A percentile compares a stretch with the other conserved stretches of the same genome.
phyloP scores from a whole-genome alignment of 2,113 vertebrate genomes.

The Passer domesticus region DNA sequence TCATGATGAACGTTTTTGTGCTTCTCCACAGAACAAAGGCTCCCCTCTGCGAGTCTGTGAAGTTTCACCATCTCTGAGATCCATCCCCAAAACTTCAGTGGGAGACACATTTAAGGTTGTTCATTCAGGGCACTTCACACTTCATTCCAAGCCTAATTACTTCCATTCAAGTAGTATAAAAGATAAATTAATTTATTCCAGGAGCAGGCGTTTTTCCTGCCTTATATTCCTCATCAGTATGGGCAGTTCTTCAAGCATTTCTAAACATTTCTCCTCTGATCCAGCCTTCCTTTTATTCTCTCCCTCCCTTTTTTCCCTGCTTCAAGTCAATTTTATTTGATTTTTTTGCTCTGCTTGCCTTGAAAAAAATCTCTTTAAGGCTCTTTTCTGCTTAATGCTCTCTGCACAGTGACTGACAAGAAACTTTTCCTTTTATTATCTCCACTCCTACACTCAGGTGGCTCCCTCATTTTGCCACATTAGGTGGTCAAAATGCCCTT shows the following conservation, averaged over 20 bases:
- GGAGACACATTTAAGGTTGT: background rate
- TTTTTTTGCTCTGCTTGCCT: background rate
- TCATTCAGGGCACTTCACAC: background rate
- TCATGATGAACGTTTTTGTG: background rate
- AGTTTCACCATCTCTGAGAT: background rate
- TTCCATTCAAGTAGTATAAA: background rate
- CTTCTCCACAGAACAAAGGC: background rate
- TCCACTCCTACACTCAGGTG: background rate
- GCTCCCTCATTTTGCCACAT: background rate
- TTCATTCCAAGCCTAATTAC: background rate
- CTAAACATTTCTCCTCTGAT: background rate
- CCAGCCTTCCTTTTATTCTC: background rate
- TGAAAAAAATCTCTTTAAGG: background rate
- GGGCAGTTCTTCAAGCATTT: background rate
- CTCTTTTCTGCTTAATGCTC: background rate
- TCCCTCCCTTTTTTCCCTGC: background rate
- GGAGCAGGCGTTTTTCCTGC: background rate
- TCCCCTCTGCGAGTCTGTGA: rapidly evolving
- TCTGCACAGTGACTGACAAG: background rate
- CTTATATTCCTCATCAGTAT: background rate
- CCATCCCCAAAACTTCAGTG: background rate
- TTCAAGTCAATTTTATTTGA: background rate
- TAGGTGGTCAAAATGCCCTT: background rate
- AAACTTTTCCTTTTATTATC: background rate
- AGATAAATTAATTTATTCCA: background rate